Base-by-base conservation (phyloP, 2,113 vertebrate species). In the Gymnobelideus leadbeateri region DNA sequence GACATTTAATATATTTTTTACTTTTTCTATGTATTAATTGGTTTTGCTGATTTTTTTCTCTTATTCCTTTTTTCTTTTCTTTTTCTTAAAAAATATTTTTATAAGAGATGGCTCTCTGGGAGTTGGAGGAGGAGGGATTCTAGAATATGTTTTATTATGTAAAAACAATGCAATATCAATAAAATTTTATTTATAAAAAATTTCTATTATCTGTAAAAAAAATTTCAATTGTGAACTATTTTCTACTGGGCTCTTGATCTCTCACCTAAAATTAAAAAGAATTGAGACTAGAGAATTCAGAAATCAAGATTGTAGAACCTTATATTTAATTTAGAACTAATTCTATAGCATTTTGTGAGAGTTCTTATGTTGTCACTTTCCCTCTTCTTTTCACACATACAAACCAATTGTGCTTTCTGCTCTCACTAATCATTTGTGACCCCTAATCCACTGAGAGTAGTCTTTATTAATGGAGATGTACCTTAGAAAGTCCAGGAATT, bases 401-500 rank as follows among this genome's bases (percentile, higher is more conserved):
- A 57, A 57, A 57, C 54, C 6, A 24, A 25, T 57, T 57, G 8
- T 57, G 8, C 26, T 57, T 57, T 57, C 24, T 57, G 31, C 31
- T 68, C 31, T 12, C 12, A 68, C 14, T 61, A 3, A 61, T 16
- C 31, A n/a, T 68, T 68, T 68, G 14, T n/a, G 55, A 28, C 25
- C 9, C 55, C 25, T 9, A 10, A 57, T 57, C 55, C 26, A 26
- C 8, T 57, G 25, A 57, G 3, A 37, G 61, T n/a, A n/a, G 61
- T 16, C 61, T n/a, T 31, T n/a, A 16, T n/a, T 68, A 68, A 68
- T 68, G 61, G 37, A 77, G 37, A n/a, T 96, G 31, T 93, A 89
- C 8, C 90, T 54, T 57, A 94, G 23, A 93, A 94, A 91, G 84
- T 3, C 61, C 49, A 49, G n/a, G 92, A 93, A 2, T 91, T 11